Evolutionary conservation across 2,797 vertebrate genomes (phyloP).

Genomic region (Falco peregrinus): DNA sequence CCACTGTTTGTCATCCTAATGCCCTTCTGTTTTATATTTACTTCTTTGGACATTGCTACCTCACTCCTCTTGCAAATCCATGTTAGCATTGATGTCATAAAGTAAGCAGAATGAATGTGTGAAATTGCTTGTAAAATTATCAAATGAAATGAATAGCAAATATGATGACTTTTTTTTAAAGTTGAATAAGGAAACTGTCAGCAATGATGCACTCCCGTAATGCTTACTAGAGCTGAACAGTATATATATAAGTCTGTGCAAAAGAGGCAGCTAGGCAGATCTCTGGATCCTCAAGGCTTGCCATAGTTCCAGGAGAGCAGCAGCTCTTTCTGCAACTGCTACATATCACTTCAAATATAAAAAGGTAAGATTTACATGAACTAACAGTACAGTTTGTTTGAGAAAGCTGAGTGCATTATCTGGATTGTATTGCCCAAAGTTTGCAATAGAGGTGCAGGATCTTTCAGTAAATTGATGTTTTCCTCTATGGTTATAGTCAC

Average conservation of each 20-base stretch:
- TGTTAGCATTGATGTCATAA: slow-evolving; percentile 71
- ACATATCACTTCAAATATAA: background rate
- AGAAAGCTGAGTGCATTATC: background rate
- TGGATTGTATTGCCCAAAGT: background rate
- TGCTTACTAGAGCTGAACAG: slow-evolving; percentile 77
- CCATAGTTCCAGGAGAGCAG: slow-evolving; percentile 45
- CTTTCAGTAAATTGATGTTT: slow-evolving; percentile 1
- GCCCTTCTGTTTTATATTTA: slow-evolving; percentile 66
- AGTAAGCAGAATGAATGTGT: slow-evolving; percentile 71
- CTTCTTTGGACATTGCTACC: slow-evolving; percentile 61
- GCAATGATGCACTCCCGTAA: slow-evolving; percentile 72
- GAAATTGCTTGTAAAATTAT: slow-evolving; percentile 75
- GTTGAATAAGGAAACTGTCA: slow-evolving; percentile 75
- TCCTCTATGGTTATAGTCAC: background rate
- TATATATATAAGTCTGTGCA: slow-evolving; percentile 74
- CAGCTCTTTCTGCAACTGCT: slow-evolving; percentile 39
- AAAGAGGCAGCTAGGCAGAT: slow-evolving; percentile 67
- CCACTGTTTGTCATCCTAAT: slow-evolving; percentile 27
- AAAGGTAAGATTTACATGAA: slow-evolving; percentile 73
- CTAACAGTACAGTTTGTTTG: background rate
- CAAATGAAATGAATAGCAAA: slow-evolving; percentile 73
- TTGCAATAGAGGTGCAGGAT: background rate
- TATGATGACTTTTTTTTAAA: slow-evolving; percentile 47
- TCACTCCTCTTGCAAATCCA: slow-evolving; percentile 54
- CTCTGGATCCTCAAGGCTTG: slow-evolving; percentile 67